Conservation (phyloP, 2,888 invertebrate species). For the Drosophila neonasuta region DNA sequence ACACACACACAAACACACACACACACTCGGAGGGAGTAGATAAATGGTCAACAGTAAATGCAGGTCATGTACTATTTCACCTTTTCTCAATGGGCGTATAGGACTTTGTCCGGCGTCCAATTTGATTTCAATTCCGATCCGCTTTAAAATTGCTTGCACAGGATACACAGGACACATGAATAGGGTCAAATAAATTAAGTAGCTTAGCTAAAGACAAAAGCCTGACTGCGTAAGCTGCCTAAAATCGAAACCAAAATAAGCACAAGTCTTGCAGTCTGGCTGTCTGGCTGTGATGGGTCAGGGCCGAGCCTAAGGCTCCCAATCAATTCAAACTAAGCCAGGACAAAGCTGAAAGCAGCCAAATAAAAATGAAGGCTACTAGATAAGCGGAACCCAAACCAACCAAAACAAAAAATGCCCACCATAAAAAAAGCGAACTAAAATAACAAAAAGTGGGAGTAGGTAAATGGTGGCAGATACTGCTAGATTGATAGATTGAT, state of each 20-base stretch:
- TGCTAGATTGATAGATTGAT: conserved; percentile 44
- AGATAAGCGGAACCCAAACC: conserved; percentile 48
- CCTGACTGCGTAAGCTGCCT: conserved; percentile 58
- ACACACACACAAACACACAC: conserved; percentile 1
- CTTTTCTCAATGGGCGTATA: conserved; percentile 24
- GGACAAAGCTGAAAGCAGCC: conserved; percentile 44
- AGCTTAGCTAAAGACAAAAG: conserved; percentile 69
- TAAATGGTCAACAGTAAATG: conserved; percentile 31
- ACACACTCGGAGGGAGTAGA: not conserved
- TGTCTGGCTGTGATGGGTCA: conserved; percentile 30
- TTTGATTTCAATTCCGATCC: conserved; percentile 62
- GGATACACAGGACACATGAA: conserved; percentile 39
- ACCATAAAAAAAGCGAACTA: conserved; percentile 37
- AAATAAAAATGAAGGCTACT: conserved; percentile 58
- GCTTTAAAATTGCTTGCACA: conserved; percentile 59
- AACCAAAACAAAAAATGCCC: not conserved
- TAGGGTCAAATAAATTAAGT: conserved; percentile 72
- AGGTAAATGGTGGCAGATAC: conserved; percentile 26
- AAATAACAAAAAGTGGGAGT: conserved; percentile 45
- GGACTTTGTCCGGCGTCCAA: conserved; percentile 36
- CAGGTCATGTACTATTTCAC: conserved; percentile 42
- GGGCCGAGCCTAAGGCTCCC: conserved; percentile 35
- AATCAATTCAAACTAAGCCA: conserved; percentile 58
- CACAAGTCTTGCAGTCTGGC: conserved; percentile 15
- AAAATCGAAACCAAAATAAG: conserved; percentile 51